phyloP scores from a whole-genome alignment of 2,113 vertebrate species.

The Axis porcinus region DNA sequence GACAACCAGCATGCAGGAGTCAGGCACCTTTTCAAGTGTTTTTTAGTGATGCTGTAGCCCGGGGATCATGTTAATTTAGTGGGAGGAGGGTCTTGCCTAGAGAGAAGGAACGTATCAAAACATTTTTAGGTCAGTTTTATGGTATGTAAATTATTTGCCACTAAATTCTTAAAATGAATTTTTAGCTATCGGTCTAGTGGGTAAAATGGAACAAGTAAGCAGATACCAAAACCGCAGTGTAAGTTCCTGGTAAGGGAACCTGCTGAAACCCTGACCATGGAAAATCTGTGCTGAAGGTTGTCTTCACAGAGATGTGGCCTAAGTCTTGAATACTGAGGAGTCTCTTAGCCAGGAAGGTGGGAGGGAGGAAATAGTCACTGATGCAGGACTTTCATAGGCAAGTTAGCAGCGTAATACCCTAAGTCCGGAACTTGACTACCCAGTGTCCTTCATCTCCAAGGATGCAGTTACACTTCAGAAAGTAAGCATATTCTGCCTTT shows the following conservation, averaged over 20 bases:
- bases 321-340: neutral
- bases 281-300: rapidly evolving
- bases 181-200: neutral
- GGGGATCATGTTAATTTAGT: neutral
- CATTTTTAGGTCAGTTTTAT: neutral
- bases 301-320: neutral
- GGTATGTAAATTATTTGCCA: neutral
- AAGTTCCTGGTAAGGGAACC: rapidly evolving
- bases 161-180: neutral
- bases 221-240: rapidly evolving
- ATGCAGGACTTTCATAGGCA: neutral
- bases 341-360: neutral
- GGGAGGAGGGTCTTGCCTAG: neutral
- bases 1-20: neutral
- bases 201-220: neutral
- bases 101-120: neutral
- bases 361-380: neutral
- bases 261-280: rapidly evolving
- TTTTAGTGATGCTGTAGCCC: rapidly evolving
- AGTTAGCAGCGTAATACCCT: neutral
- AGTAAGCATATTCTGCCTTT: neutral
- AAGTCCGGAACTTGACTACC: neutral
- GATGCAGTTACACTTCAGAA: neutral
- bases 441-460: neutral
- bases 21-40: neutral